Evolutionary conservation across 23 tunicate species (phyloP), one percentile per base, ranked within the genome.

Genomic region (Styela clava): DNA sequence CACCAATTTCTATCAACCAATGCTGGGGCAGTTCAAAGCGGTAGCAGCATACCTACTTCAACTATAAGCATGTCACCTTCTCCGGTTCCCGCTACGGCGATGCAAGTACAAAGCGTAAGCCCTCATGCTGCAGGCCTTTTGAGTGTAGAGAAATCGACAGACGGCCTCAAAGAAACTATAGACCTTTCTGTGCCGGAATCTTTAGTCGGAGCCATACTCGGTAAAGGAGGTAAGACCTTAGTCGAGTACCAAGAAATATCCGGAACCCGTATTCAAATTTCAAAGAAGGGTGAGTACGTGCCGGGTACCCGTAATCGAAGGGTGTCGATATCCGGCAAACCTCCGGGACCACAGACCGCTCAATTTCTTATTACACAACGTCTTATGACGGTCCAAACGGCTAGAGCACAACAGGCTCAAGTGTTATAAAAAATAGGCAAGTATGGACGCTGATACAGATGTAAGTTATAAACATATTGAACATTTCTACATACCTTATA

Each of bases 221-320:
- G 98, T 16, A 87, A 88, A 81, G 89, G 95, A 24, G 98, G 98
- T 16, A 81, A 85, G 52, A 93, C 98, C 35, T 64, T 93, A 35
- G 87, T 84, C 23, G 98, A 93, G 76, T 93, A 76, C 33, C 98
- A 88, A 74, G 89, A 87, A 26, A 80, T 87, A n/a, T 87, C 98
- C 18, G 93, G 93, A 2, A 85, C 98, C 34, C 91, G 86, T 34
- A 93, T 93, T 51, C 93, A 93, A 63, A 93, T 93, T 35, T 87
- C 93, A 16, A 93, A 93, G 65, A 93, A 93, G 56, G 98, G 98
- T 24, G 98, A 87, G 78, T 93, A 87, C 74, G 87, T 87, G 31
- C 83, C 72, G 25, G 98, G 98, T 2, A 93, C 98, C 34, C 80
- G 98, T 61, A 88, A 93, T 70, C 68, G 98, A 27, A 84, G 79